These are phyloP conservation scores for Xiphorhynchus erythropygius DNA, from an alignment of 2,797 vertebrate genomes.

Conservation along the genomic window DNA sequence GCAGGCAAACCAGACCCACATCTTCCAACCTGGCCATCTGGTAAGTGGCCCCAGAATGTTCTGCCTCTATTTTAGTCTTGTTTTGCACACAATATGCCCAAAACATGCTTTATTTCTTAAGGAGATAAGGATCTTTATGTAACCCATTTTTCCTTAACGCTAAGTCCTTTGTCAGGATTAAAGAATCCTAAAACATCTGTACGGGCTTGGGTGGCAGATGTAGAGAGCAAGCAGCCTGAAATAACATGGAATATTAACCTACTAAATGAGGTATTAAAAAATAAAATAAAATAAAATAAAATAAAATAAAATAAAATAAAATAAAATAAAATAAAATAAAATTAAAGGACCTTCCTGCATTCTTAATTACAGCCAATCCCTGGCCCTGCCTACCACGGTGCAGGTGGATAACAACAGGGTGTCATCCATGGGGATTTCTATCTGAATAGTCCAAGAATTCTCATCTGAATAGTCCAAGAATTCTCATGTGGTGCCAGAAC, in stretches of 20 bases:
- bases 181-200: conserved; percentile 43
- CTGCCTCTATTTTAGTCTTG: conserved; percentile 59
- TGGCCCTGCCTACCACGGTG: accelerated
- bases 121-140: conserved; percentile 67
- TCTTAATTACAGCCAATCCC: neutral
- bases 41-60: conserved; percentile 57
- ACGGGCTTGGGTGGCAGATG: conserved; percentile 36
- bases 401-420: neutral
- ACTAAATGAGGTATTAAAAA: conserved; percentile 36
- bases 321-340: neutral
- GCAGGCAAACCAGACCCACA: neutral
- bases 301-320: too few relatives aligned
- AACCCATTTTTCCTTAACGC: conserved; percentile 66
- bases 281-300: too few relatives aligned
- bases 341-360: neutral
- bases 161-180: conserved; percentile 64
- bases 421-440: neutral
- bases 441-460: neutral
- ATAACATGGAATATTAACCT: conserved; percentile 54
- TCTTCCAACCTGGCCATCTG: conserved; percentile 16
- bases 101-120: conserved; percentile 54
- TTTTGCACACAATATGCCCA: conserved; percentile 67
- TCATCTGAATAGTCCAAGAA: neutral
- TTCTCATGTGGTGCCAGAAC: neutral
- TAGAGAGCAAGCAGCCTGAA: conserved; percentile 38